phyloP scores from a whole-genome alignment of 2,888 invertebrate genomes.

The Drosophila paranaensis region DNA sequence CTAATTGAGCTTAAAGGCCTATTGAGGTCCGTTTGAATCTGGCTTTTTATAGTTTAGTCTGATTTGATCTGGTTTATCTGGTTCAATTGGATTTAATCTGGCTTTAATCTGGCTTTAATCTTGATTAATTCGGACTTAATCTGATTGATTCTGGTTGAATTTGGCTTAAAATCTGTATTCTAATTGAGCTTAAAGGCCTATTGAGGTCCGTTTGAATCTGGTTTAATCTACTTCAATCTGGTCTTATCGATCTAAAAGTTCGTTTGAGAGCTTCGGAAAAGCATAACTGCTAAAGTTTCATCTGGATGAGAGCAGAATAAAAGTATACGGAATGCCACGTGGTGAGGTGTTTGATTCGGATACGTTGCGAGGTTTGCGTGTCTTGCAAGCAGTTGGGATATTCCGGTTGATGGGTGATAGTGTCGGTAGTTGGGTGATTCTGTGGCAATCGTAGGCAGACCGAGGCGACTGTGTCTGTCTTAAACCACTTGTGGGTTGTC shows the following conservation, averaged over 20 bases:
- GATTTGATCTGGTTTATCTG: too few species aligned
- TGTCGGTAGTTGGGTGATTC: not conserved
- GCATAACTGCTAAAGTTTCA: not conserved
- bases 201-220: not conserved
- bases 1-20: not conserved
- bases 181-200: not conserved
- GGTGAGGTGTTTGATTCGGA: not conserved
- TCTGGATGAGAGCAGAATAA: not conserved
- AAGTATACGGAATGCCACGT: not conserved
- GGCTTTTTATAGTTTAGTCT: too few species aligned
- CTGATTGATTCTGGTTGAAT: too few species aligned
- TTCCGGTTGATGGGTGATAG: constrained; percentile 1
- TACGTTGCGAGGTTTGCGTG: constrained; percentile 1
- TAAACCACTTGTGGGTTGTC: not conserved
- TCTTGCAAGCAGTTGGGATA: not conserved
- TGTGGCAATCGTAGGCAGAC: not conserved
- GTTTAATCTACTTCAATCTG: not conserved
- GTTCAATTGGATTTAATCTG: too few species aligned
- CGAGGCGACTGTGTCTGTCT: not conserved
- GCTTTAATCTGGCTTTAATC: too few species aligned
- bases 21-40: not conserved
- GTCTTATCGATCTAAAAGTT: not conserved
- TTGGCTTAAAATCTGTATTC: not conserved
- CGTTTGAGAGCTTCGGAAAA: not conserved
- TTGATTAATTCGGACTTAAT: too few species aligned